phyloP scores from a whole-genome alignment of 2,113 vertebrate species.

The Fulmarus glacialis region DNA sequence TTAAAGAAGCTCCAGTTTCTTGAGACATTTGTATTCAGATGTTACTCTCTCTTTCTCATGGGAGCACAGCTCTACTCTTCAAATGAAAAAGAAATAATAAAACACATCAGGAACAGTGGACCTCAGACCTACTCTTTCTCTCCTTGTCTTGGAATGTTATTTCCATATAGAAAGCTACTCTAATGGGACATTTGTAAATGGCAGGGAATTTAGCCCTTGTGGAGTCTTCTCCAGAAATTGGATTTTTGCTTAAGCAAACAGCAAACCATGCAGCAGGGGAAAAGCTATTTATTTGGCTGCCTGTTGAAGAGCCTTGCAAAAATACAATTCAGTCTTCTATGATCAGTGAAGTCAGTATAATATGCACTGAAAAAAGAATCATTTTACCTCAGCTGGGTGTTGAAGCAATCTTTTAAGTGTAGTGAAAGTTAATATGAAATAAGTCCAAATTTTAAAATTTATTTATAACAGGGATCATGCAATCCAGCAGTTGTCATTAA shows the following conservation, averaged over 20 bases:
- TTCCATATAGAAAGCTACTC: slow-evolving; percentile 82
- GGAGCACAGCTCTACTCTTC: slow-evolving; percentile 69
- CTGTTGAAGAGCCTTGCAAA: slow-evolving; percentile 70
- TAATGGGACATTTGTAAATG: slow-evolving; percentile 80
- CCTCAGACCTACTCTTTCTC: slow-evolving; percentile 72
- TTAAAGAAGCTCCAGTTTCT: slow-evolving; percentile 69
- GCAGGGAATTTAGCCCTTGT: slow-evolving; percentile 75
- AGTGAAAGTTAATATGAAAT: slow-evolving; percentile 12
- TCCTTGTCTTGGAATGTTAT: slow-evolving; percentile 77
- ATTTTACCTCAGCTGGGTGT: slow-evolving; percentile 15
- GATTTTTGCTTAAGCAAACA: slow-evolving; percentile 83
- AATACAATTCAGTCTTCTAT: slow-evolving; percentile 62
- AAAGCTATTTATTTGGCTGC: slow-evolving; percentile 79
- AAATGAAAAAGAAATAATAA: slow-evolving; percentile 80
- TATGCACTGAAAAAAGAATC: slow-evolving; percentile 29
- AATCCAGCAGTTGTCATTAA: neutral
- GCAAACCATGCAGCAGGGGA: slow-evolving; percentile 70
- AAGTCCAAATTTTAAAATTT: neutral
- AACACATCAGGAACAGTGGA: slow-evolving; percentile 71
- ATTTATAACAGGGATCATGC: neutral
- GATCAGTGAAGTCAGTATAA: slow-evolving; percentile 50
- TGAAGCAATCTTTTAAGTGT: neutral
- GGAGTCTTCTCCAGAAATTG: slow-evolving; percentile 81
- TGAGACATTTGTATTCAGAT: slow-evolving; percentile 77
- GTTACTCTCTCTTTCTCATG: slow-evolving; percentile 63